A percentile compares a stretch with the other conserved stretches of the same genome.
These are phyloP conservation scores for Arctia plantaginis DNA, from an alignment of 2,888 invertebrate species.

Conservation along the genomic window DNA sequence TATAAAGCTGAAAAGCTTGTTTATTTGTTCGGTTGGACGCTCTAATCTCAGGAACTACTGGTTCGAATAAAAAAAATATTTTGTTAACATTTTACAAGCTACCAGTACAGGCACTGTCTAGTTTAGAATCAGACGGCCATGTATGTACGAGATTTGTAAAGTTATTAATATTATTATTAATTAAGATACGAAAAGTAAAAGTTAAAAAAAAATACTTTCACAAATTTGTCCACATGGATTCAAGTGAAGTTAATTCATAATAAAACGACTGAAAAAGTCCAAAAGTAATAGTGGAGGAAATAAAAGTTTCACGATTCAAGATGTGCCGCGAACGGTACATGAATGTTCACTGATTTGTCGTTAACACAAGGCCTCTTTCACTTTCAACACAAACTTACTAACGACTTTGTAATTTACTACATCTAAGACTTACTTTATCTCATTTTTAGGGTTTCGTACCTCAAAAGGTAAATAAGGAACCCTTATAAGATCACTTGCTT, in stretches of 20 bases:
- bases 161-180: no score
- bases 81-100: no score
- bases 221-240: background rate
- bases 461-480: no score
- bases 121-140: no score
- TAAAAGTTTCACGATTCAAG: conserved; percentile 12
- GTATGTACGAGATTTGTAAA: no score
- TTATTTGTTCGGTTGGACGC: no score
- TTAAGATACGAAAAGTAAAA: background rate
- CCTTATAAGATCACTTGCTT: no score
- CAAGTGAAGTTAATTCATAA: background rate
- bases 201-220: background rate
- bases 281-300: conserved; percentile 18
- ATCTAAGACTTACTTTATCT: conserved; percentile 22
- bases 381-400: conserved; percentile 41
- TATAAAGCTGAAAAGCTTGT: no score
- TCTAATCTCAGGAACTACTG: no score
- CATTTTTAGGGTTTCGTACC: no score
- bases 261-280: background rate
- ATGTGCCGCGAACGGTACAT: conserved; percentile 32
- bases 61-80: no score
- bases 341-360: conserved; percentile 54
- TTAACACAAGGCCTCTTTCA: conserved; percentile 36
- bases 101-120: no score
- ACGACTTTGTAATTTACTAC: conserved; percentile 37